These are phyloP conservation scores for Apodemus agrarius DNA, from an alignment of 2,797 vertebrate species.

Conservation along the genomic window DNA sequence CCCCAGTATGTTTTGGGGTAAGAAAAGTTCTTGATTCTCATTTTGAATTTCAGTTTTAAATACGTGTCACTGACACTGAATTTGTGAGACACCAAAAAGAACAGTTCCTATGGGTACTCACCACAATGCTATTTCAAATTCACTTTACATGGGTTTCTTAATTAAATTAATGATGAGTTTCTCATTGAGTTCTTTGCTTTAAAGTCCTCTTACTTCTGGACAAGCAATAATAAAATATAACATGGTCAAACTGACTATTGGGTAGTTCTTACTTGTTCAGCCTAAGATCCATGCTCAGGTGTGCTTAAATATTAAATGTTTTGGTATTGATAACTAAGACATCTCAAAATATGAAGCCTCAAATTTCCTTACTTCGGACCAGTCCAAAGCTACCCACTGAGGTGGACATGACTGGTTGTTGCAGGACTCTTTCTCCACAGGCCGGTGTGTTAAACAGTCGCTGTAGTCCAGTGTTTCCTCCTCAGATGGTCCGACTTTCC, in stretches of 20 bases:
- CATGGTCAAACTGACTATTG: slow-evolving; percentile 11
- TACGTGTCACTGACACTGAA: neutral
- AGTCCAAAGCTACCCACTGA: slow-evolving; percentile 97
- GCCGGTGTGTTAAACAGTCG: slow-evolving; percentile 95
- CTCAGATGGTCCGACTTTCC: slow-evolving; percentile 94
- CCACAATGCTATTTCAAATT: slow-evolving; percentile 51
- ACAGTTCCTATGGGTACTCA: neutral
- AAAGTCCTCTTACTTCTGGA: slow-evolving; percentile 36
- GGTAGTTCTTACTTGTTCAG: slow-evolving; percentile 16
- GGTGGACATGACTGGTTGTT: slow-evolving; percentile 99
- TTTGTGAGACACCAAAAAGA: slow-evolving; percentile 24
- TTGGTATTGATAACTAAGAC: slow-evolving; percentile 67
- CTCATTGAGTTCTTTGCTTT: slow-evolving; percentile 34
- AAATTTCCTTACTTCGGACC: slow-evolving; percentile 95
- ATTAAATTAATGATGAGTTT: slow-evolving; percentile 14
- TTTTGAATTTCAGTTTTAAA: neutral
- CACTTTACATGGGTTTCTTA: slow-evolving; percentile 36
- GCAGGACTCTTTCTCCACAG: slow-evolving; percentile 95
- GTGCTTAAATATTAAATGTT: slow-evolving; percentile 69
- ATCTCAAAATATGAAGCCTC: slow-evolving; percentile 66
- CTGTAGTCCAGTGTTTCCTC: slow-evolving; percentile 96
- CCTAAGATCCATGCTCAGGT: slow-evolving; percentile 60
- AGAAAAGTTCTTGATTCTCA: neutral
- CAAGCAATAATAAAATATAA: slow-evolving; percentile 57
- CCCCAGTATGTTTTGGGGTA: neutral